A percentile compares a stretch with the other conserved stretches of the same genome.
Conservation (phyloP, 2,888 invertebrate species). For the Caenorhabditis sinica region DNA sequence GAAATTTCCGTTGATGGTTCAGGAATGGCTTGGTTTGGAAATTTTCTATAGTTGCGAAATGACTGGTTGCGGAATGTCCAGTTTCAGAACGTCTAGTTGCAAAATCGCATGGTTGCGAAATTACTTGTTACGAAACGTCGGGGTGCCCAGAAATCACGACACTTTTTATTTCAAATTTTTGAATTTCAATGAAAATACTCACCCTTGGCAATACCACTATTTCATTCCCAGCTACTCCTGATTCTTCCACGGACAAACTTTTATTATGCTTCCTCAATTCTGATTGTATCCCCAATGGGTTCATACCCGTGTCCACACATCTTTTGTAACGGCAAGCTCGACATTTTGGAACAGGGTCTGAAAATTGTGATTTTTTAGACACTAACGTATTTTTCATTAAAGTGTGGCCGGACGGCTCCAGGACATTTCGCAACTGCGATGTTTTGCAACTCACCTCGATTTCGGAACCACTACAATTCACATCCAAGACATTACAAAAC, state of each 20-base stretch:
- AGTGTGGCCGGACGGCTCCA: too few species aligned
- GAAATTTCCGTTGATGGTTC: not conserved
- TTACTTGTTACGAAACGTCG: too few species aligned
- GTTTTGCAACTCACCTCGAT: too few species aligned
- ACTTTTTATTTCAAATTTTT: not conserved
- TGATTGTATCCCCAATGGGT: slow-evolving; percentile 52
- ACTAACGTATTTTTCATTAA: too few species aligned
- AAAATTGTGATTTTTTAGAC: not conserved
- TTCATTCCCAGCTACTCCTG: slow-evolving; percentile 8
- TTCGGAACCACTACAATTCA: too few species aligned
- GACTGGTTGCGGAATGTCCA: too few species aligned
- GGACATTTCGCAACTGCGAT: too few species aligned
- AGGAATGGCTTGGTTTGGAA: not conserved
- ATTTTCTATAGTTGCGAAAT: too few species aligned
- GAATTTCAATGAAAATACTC: not conserved
- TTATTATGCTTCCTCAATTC: slow-evolving; percentile 42
- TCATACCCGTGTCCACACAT: slow-evolving; percentile 46
- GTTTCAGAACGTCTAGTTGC: too few species aligned
- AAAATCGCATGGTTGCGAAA: too few species aligned
- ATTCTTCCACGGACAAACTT: not conserved
- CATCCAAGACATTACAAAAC: too few species aligned
- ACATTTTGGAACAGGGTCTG: slow-evolving; percentile 46
- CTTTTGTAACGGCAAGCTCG: slow-evolving; percentile 47
- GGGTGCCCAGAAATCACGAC: not conserved
- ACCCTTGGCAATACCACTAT: slow-evolving; percentile 52